Evolutionary conservation across 2,113 vertebrate genomes (phyloP).

Genomic region (Paracanthobrama guichenoti): DNA sequence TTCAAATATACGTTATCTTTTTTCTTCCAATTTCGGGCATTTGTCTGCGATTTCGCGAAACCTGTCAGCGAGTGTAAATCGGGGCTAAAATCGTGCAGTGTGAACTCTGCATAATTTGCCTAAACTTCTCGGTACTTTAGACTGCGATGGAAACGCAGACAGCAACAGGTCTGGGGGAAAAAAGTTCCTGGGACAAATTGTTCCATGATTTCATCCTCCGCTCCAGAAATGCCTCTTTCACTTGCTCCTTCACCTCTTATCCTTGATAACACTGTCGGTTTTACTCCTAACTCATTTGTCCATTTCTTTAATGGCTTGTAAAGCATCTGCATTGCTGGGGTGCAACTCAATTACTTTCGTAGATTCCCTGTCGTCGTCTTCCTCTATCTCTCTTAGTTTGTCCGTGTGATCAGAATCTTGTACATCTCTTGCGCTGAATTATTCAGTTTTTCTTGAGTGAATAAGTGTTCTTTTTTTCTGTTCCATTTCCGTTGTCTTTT

Average conservation of each 20-base stretch:
- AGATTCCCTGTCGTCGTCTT: neutral
- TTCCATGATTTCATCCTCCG: neutral
- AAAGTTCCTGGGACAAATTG: too few species aligned
- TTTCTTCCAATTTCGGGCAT: too few species aligned
- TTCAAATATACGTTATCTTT: too few species aligned
- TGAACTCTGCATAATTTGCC: too few species aligned
- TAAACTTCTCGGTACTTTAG: too few species aligned
- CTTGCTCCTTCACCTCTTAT: neutral
- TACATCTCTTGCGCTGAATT: neutral
- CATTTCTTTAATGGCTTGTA: constrained; percentile 15
- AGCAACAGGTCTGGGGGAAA: too few species aligned
- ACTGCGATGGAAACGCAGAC: too few species aligned
- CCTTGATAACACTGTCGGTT: neutral
- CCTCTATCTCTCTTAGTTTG: neutral
- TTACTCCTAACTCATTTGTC: neutral
- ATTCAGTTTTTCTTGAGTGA: neutral
- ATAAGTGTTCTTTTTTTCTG: neutral
- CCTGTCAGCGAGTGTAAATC: too few species aligned
- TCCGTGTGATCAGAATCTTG: neutral
- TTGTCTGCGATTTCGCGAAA: too few species aligned
- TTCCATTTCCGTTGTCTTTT: neutral
- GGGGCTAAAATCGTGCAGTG: too few species aligned
- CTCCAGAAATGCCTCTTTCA: neutral
- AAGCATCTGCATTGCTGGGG: neutral
- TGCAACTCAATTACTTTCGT: too few species aligned